These are phyloP conservation scores for Melierax canorus DNA, from an alignment of 2,113 vertebrate species.

Conservation along the genomic window DNA sequence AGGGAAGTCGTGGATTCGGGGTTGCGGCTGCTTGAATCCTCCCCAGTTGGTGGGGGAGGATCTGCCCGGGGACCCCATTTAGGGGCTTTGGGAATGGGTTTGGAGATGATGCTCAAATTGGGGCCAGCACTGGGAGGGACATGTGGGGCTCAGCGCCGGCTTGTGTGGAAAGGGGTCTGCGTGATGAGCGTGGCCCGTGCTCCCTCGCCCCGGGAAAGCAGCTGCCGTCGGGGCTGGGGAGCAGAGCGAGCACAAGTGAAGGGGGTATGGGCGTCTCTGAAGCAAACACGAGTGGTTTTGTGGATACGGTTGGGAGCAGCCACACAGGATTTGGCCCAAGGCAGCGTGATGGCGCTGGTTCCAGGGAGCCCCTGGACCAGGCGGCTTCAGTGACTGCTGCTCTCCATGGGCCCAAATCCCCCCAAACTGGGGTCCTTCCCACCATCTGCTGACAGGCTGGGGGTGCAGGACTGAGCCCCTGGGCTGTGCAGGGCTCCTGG, in stretches of 20 bases:
- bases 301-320: accelerated
- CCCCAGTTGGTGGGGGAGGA: accelerated
- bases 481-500: background rate
- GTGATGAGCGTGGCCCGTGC: accelerated
- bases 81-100: background rate
- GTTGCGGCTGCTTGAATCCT: background rate
- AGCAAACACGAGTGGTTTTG: background rate
- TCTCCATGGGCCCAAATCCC: background rate
- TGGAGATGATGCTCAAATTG: accelerated
- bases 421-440: accelerated
- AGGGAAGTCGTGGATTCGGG: accelerated
- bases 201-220: accelerated
- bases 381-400: accelerated
- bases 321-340: accelerated
- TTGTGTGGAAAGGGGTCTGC: background rate
- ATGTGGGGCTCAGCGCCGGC: accelerated
- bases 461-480: background rate
- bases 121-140: background rate
- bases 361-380: accelerated
- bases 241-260: accelerated
- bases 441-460: accelerated
- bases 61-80: too few relatives aligned
- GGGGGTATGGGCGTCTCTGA: accelerated
- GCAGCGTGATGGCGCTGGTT: background rate
- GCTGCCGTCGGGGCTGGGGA: accelerated